Evolutionary conservation across 2,797 vertebrate genomes (phyloP), one percentile per base, ranked within the genome.

Genomic region (Sparidentex hasta): DNA sequence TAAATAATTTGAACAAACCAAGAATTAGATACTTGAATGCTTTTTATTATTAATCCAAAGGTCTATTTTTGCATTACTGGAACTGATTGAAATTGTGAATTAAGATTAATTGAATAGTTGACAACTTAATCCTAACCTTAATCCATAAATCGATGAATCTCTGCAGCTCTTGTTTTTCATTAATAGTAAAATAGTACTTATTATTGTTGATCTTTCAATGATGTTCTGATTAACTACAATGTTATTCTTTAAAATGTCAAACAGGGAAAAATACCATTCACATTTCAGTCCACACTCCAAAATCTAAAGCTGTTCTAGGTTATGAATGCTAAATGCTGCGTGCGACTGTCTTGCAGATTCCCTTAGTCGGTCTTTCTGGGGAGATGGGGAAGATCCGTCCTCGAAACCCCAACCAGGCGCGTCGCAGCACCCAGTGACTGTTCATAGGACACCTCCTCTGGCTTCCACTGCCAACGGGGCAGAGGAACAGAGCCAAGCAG

Each of bases 341-440:
- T 79, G 63, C 27, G 62, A 76, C 66, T 54, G 14, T 74, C 56
- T 74, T 13, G 62, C 91, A 99, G 98, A 97, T 89, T 90, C 93
- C 17, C 90, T 95, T 8, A 93, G 94, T 51, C 92, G 90, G 54
- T 94, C 95, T 3, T 90, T 96, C 51, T 99, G 98, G 97, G 94
- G 90, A 61, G 84, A 94, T 33, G 94, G 85, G 80, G 94, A 93
- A 76, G 95, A 96, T 64, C 74, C 88, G 0, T 87, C 92, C 0
- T 81, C 81, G 1, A 88, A 85, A 59, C 50, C 94, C 13, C 87
- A 74, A 4, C 87, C 89, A 0, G 91, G 90, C 27, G 85, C 91
- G 4, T 81, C 95, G 51, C 95, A 91, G 68, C 94, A 93, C 1
- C 76, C 95, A 41, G 88, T 91, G 87, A 90, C 89, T 79, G 88